Evolutionary conservation across 30 jellyfish, hydroid and myxozoan genomes (phyloP).

Genomic region (Morbakka virulenta): DNA sequence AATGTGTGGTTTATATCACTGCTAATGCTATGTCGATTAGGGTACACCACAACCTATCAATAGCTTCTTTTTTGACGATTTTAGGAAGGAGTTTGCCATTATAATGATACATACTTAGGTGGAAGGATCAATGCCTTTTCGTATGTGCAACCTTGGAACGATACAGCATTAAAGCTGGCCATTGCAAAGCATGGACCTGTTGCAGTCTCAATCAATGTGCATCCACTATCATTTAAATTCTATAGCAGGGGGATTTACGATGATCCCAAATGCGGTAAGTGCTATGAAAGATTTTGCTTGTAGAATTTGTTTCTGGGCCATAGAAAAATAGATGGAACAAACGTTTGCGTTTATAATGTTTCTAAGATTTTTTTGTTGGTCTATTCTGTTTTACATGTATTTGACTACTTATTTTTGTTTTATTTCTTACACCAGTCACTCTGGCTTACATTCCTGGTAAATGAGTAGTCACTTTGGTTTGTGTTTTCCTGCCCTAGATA

Average conservation of each 20-base stretch:
- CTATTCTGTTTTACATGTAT: too few species aligned
- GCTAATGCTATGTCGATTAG: too few species aligned
- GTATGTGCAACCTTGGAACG: constrained; percentile 81
- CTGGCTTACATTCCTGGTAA: too few species aligned
- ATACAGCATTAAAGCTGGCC: constrained; percentile 82
- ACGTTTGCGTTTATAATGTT: too few species aligned
- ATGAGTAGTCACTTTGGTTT: too few species aligned
- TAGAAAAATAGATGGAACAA: too few species aligned
- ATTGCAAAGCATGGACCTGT: constrained; percentile 96
- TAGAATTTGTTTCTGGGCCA: too few species aligned
- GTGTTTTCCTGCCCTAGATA: too few species aligned
- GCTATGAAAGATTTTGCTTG: too few species aligned
- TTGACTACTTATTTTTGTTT: background rate
- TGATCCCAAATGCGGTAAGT: constrained; percentile 89
- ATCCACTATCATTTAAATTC: constrained; percentile 93
- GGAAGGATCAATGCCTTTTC: constrained; percentile 94
- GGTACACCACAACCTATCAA: background rate
- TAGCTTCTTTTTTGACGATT: background rate
- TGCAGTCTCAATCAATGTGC: constrained; percentile 88
- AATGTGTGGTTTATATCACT: too few species aligned
- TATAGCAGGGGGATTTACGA: constrained; percentile 88
- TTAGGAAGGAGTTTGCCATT: constrained; percentile 96
- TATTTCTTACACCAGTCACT: background rate
- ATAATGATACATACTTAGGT: constrained; percentile 89
- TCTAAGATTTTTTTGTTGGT: too few species aligned